Evolutionary conservation across 2,797 vertebrate species (phyloP).

Genomic region (Limosa lapponica): DNA sequence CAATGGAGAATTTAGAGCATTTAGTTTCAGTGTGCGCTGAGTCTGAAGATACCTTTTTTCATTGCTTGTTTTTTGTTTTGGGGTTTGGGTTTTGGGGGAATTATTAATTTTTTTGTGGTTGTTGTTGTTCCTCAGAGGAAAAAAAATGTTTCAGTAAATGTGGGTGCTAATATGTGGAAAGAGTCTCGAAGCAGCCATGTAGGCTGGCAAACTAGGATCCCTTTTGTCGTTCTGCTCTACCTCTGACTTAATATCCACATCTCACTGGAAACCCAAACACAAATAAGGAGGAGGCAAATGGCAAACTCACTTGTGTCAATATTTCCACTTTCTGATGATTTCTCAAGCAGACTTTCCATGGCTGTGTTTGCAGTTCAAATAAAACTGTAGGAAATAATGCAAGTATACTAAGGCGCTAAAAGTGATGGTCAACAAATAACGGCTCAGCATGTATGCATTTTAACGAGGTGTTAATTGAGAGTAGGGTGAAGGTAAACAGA

Average conservation of each 20-base stretch:
- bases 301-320: not conserved
- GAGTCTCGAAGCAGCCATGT: not conserved
- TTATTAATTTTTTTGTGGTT: not conserved
- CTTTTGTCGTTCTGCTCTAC: not conserved
- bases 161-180: not conserved
- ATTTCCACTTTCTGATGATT: not conserved
- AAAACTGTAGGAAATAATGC: not conserved
- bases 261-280: not conserved
- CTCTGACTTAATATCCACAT: not conserved
- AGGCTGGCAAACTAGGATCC: not conserved
- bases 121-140: not conserved
- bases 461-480: not conserved
- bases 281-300: not conserved
- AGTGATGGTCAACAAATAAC: not conserved
- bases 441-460: not conserved
- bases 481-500: not conserved
- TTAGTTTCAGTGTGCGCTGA: not conserved
- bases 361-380: not conserved
- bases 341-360: not conserved
- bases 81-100: not conserved
- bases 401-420: not conserved
- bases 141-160: not conserved
- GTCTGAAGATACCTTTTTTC: not conserved
- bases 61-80: not conserved
- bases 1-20: not conserved